These are phyloP conservation scores for Dilophus febrilis DNA, from an alignment of 2,888 invertebrate genomes.

Conservation along the genomic window DNA sequence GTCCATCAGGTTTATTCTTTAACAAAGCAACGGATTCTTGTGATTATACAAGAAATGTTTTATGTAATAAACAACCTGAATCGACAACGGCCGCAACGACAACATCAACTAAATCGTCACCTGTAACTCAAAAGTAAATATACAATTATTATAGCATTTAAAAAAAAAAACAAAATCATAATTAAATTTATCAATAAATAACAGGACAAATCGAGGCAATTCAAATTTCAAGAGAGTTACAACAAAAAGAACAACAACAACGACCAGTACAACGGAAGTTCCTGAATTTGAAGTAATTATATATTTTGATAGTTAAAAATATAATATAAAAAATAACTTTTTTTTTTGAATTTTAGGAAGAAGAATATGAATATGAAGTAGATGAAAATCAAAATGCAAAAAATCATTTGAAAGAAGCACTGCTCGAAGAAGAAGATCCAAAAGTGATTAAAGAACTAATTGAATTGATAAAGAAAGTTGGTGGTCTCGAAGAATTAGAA, in stretches of 20 bases:
- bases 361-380: constrained; percentile 34
- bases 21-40: constrained; percentile 85
- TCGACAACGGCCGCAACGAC: constrained; percentile 11
- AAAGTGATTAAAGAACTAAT: constrained; percentile 65
- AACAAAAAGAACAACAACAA: constrained; percentile 33
- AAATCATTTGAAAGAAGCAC: constrained; percentile 6
- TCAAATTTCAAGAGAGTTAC: constrained; percentile 31
- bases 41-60: constrained; percentile 77
- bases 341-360: constrained; percentile 15
- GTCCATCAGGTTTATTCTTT: constrained; percentile 80
- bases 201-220: constrained; percentile 14
- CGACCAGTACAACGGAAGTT: constrained; percentile 24
- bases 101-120: constrained; percentile 33
- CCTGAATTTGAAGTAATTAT: constrained; percentile 21
- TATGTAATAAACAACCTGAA: constrained; percentile 40
- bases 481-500: constrained; percentile 74
- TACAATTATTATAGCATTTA: not conserved
- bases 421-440: constrained; percentile 26
- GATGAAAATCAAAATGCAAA: constrained; percentile 18
- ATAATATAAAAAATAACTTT: not conserved
- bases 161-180: too few species aligned
- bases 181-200: too few species aligned
- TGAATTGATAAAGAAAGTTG: constrained; percentile 69
- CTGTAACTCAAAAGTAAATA: constrained; percentile 26
- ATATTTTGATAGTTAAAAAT: not conserved